Evolutionary conservation across 2,888 invertebrate species (phyloP), one percentile per base, ranked within the genome.

Genomic region (Rhamphomyia laevipes): DNA sequence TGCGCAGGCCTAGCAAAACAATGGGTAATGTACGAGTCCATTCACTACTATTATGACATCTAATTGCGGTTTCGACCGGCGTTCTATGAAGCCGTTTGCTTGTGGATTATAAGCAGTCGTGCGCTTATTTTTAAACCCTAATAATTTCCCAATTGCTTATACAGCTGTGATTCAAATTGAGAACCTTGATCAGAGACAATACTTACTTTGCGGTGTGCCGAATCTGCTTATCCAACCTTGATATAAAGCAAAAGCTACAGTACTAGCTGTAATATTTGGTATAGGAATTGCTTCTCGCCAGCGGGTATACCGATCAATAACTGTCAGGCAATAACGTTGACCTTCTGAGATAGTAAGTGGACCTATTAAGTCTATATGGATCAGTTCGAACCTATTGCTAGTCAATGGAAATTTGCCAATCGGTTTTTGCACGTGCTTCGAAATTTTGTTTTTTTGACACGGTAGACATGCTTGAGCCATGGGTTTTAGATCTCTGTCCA

Each of bases 1-100:
- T 13, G 4, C 33, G 11, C 7, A 33, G 13, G 33, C 33, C 33
- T 11, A 33, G 9, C 9, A 33, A 33, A 33, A 33, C 13, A 6
- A 33, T 33, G 11, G 33, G 33, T 33, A 33, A 33, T 3, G 33
- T 33, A 13, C 13, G 12, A 4, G 33, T 33, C 33, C 33, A 33
- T 13, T 33, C 13, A 33, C 13, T 13, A 33, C 13, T 33, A 13
- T 33, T 11, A 13, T 48, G 30, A 47, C 35, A 37, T 40, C 3
- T 43, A 12, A 51, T 47, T 2, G 47, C 11, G 18, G 50, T 27
- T 55, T 67, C 71, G 44, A 71, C 50, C n/a, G 59, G 3, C 67
- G 52, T 51, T 71, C 68, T 1, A 71, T 58, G 50, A 67, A 58
- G 0, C 67, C 68, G 44, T 71, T 70, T 0, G 63, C 55, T 41